These are phyloP conservation scores for Ifrita kowaldi DNA, from an alignment of 2,113 vertebrate genomes.

Conservation along the genomic window DNA sequence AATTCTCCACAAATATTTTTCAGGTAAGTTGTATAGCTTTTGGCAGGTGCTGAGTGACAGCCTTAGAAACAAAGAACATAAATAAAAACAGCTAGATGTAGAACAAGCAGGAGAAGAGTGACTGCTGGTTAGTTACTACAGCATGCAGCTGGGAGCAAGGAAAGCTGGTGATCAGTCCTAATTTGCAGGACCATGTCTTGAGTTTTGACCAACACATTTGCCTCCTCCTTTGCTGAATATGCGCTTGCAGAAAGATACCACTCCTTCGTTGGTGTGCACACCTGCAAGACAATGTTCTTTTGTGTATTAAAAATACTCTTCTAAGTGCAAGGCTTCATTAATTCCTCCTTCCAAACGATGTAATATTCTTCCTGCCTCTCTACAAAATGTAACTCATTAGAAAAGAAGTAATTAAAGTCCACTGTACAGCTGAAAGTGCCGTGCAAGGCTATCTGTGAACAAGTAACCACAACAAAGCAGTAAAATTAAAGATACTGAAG, in stretches of 20 bases:
- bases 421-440: not conserved
- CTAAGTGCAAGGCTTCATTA: not conserved
- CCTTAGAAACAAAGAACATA: not conserved
- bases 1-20: not conserved
- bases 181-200: not conserved
- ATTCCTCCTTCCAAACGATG: not conserved
- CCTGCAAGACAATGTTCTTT: not conserved
- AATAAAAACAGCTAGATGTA: not conserved
- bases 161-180: not conserved
- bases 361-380: not conserved
- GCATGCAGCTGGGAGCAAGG: not conserved
- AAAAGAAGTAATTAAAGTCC: not conserved
- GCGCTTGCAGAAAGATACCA: not conserved
- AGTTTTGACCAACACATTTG: not conserved
- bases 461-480: slow-evolving; percentile 28
- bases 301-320: not conserved
- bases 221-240: not conserved
- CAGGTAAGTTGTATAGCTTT: not conserved
- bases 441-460: not conserved
- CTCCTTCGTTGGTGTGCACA: not conserved
- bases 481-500: slow-evolving; percentile 62
- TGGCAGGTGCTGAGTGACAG: not conserved
- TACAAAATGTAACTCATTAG: not conserved
- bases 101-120: not conserved
- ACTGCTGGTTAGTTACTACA: not conserved